Conservation (phyloP, 2,113 vertebrate species). For the Embiotoca jacksoni region DNA sequence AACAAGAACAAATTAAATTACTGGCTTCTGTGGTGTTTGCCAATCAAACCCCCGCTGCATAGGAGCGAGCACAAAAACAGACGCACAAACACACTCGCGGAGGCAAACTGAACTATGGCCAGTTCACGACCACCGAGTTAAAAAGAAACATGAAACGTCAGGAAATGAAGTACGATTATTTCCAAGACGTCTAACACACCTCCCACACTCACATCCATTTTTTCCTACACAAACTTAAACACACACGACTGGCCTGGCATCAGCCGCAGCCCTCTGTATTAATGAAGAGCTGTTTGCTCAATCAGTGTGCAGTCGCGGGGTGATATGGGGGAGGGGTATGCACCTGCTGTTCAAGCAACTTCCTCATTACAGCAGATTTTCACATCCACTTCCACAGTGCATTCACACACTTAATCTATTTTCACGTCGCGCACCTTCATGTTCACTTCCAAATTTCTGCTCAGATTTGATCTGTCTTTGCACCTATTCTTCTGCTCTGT, state of each 20-base stretch:
- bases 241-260: constrained; percentile 39
- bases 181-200: constrained; percentile 37
- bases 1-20: constrained; percentile 80
- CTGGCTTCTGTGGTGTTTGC: constrained; percentile 56
- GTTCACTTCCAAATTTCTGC: constrained; percentile 12
- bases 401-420: constrained; percentile 38
- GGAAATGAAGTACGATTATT: constrained; percentile 49
- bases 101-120: background rate
- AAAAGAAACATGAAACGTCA: constrained; percentile 41
- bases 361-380: constrained; percentile 65
- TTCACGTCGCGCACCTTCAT: background rate
- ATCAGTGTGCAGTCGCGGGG: constrained; percentile 50
- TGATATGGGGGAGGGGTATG: constrained; percentile 7
- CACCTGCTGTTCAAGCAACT: constrained; percentile 63
- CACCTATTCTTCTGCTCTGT: constrained; percentile 9
- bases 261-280: constrained; percentile 47
- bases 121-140: constrained; percentile 12
- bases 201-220: constrained; percentile 5
- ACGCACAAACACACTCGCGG: constrained; percentile 35
- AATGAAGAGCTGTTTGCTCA: constrained; percentile 76
- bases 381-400: constrained; percentile 30
- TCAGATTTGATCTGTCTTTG: constrained; percentile 32
- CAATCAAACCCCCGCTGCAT: constrained; percentile 62
- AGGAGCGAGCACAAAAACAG: constrained; percentile 34
- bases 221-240: constrained; percentile 29